Evolutionary conservation across 1,140 invertebrate genomes (phyloP).

Genomic region (Megalonaias nervosa): DNA sequence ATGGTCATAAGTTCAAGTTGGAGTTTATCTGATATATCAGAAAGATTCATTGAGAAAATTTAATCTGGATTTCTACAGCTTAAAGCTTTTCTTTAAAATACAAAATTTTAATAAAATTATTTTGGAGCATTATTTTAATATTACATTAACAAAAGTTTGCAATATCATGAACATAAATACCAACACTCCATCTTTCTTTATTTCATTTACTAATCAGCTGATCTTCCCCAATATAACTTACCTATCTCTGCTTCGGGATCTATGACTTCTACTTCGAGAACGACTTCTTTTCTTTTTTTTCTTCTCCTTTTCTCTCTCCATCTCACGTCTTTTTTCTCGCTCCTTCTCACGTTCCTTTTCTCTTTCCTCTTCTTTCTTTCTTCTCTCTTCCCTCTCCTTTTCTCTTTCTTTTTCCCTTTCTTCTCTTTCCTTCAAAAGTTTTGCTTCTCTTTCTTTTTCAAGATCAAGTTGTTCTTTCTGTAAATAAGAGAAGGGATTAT

Average conservation of each 20-base stretch:
- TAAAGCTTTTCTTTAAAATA: too few species aligned
- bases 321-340: conserved; percentile 35
- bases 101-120: too few species aligned
- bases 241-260: conserved; percentile 50
- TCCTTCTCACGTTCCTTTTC: conserved; percentile 47
- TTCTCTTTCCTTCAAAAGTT: conserved; percentile 58
- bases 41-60: too few species aligned
- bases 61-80: too few species aligned
- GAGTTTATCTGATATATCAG: too few species aligned
- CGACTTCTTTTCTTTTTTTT: conserved; percentile 22
- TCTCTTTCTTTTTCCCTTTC: conserved; percentile 63
- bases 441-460: conserved; percentile 61
- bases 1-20: too few species aligned
- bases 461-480: conserved; percentile 36
- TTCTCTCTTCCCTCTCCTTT: conserved; percentile 70
- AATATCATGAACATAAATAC: too few species aligned
- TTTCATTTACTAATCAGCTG: neutral
- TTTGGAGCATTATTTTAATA: too few species aligned
- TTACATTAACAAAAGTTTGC: too few species aligned
- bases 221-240: neutral
- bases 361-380: conserved; percentile 39
- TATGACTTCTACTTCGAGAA: conserved; percentile 40
- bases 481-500: conserved; percentile 1
- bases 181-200: neutral
- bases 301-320: conserved; percentile 42